Base-by-base conservation (phyloP, 2,888 invertebrate species). In the Orchestes rusci region DNA sequence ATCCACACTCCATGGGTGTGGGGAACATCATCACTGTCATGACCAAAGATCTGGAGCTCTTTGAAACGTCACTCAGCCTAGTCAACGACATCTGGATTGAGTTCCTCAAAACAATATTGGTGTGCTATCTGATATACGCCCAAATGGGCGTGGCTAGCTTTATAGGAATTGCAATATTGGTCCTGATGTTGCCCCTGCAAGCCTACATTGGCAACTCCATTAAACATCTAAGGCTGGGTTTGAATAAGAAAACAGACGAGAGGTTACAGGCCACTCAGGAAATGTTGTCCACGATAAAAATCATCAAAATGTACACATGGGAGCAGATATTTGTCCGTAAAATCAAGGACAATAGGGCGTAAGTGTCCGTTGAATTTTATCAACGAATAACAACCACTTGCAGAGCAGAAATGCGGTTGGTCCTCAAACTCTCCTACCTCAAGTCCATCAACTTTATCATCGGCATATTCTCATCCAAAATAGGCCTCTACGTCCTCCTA, bases 61-160 rank as follows among this genome's bases (percentile, higher is more conserved):
- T 95, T 65, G 94, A 95, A 66, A 76, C 85, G 59, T 84, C 87
- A 3, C 75, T 90, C 23, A 79, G 88, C 56, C 90, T 92, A 63
- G 68, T 92, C 8, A 93, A 93, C 68, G 94, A 91, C 64, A 71
- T 93, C 15, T 91, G 93, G 90, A 82, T 93, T 46, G 92, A 91
- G 0, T 87, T 92, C 0, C 61, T 91, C 12, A 86, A 92, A 58
- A 84, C 90, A 1, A 66, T 84, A 37, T 77, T 90, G 51, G 80
- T 90, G 48, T 82, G 87, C 3, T 83, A 79, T 64, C 77, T 94
- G 47, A 82, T 91, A 74, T 87, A 81, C 55, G 43, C 53, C 13
- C 62, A 73, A 68, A 73, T 76, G 56, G 74, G 73, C 8, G 53
- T 69, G 4, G 63, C 75, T 0, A 70, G 74, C 4, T 58, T 74